Conservation (phyloP, 1,140 invertebrate genomes). For the Pectinophora gossypiella region DNA sequence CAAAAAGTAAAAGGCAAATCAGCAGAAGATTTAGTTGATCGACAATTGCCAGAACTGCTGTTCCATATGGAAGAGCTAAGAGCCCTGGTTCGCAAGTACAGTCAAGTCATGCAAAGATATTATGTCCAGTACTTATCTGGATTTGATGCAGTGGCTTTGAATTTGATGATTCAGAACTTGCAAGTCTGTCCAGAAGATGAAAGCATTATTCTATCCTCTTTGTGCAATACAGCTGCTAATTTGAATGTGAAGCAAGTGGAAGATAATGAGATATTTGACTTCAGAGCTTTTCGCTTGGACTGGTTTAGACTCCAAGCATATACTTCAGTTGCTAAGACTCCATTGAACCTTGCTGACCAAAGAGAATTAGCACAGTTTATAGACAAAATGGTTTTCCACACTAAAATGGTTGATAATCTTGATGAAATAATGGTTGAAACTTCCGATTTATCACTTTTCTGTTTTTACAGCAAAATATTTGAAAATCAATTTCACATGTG, state of each 20-base stretch:
- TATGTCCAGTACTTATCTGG: conserved; percentile 97
- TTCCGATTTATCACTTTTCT: conserved; percentile 97
- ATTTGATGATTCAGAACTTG: conserved; percentile 92
- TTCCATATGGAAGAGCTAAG: conserved; percentile 99
- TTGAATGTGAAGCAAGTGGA: conserved; percentile 97
- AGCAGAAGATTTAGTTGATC: conserved; percentile 92
- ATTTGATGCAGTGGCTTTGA: conserved; percentile 95
- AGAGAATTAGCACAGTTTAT: conserved; percentile 92
- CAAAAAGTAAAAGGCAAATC: conserved; percentile 90
- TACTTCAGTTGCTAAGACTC: conserved; percentile 90
- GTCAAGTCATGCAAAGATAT: conserved; percentile 97
- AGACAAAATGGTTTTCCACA: conserved; percentile 97
- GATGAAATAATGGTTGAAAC: conserved; percentile 98
- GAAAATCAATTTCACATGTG: conserved; percentile 99
- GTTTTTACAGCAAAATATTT: conserved; percentile 97
- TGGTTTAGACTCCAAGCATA: conserved; percentile 98
- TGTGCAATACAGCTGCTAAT: conserved; percentile 92
- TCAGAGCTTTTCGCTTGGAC: conserved; percentile 94
- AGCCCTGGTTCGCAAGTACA: conserved; percentile 93
- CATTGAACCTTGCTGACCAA: conserved; percentile 90
- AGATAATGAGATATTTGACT: conserved; percentile 97
- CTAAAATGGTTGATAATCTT: conserved; percentile 98
- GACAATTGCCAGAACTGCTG: conserved; percentile 96
- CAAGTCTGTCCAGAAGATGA: conserved; percentile 95
- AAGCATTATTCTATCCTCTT: conserved; percentile 93